Percentiles rank a stretch among this genome's conserved stretches.
phyloP scores from a whole-genome alignment of 1,140 invertebrate genomes.

The Linepithema humile region DNA sequence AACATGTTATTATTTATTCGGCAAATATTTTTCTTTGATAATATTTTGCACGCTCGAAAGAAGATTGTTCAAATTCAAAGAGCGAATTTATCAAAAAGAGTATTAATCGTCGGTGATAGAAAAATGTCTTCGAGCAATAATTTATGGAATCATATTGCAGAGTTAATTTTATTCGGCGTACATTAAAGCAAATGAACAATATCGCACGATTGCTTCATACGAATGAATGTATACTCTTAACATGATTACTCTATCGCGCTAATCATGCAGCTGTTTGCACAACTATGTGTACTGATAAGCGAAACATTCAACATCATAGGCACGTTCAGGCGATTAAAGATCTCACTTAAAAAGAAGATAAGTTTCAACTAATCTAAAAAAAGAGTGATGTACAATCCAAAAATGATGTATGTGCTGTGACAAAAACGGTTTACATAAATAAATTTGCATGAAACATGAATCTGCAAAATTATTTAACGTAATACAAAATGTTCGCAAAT shows the following conservation, averaged over 20 bases:
- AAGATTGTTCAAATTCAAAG: not conserved
- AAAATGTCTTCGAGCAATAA: not conserved
- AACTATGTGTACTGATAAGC: conserved; percentile 8
- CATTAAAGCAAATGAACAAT: not conserved
- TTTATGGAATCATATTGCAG: not conserved
- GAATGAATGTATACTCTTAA: not conserved
- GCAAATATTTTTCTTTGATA: not conserved
- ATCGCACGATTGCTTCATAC: not conserved
- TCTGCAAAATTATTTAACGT: no score
- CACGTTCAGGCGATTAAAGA: not conserved
- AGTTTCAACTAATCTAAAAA: conserved; percentile 1
- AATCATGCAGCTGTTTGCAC: not conserved
- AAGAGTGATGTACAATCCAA: not conserved
- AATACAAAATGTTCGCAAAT: no score
- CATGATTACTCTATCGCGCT: not conserved
- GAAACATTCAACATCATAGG: not conserved
- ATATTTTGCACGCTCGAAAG: not conserved
- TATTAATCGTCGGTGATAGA: not conserved
- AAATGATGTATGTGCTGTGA: no score
- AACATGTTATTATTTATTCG: not conserved
- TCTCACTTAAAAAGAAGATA: not conserved
- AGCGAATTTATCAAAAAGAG: not conserved
- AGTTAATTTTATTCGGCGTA: not conserved
- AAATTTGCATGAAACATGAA: no score
- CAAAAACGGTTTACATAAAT: no score